phyloP scores from a whole-genome alignment of 2,113 vertebrate species.

The Thalassoma bifasciatum region DNA sequence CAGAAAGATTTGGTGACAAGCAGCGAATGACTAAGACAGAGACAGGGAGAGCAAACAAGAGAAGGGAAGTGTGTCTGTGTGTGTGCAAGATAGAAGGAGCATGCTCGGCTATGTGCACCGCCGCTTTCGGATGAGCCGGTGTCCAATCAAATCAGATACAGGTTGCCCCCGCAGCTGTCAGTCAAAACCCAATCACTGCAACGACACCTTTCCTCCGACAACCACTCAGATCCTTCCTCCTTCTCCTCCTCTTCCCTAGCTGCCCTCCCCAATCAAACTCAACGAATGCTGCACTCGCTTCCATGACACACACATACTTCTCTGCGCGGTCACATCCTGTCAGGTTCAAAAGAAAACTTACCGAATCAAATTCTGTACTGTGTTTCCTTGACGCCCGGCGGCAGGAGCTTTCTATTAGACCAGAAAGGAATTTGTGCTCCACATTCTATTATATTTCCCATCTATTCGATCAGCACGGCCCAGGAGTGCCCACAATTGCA shows the following conservation, averaged over 20 bases:
- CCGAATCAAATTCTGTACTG: constrained; percentile 34
- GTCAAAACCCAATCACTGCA: constrained; percentile 70
- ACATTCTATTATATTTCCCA: constrained; percentile 50
- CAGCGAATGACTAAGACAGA: constrained; percentile 59
- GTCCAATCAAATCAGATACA: constrained; percentile 69
- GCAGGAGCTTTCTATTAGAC: constrained; percentile 32
- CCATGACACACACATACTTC: constrained; percentile 29
- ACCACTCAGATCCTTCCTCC: constrained; percentile 25
- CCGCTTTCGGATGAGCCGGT: constrained; percentile 52
- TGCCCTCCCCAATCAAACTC: constrained; percentile 43
- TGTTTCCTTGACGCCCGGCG: constrained; percentile 46
- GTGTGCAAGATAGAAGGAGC: not conserved
- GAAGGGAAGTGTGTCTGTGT: constrained; percentile 5
- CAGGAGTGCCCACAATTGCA: constrained; percentile 23
- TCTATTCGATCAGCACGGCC: constrained; percentile 49
- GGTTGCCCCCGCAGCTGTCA: constrained; percentile 63
- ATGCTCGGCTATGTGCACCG: constrained; percentile 36
- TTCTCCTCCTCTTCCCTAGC: constrained; percentile 7
- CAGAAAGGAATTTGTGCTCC: constrained; percentile 37
- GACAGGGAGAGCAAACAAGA: constrained; percentile 43
- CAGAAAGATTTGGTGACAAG: constrained; percentile 68
- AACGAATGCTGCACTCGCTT: constrained; percentile 38
- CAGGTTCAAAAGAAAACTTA: constrained; percentile 53
- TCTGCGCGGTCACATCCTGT: constrained; percentile 48
- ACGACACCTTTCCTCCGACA: constrained; percentile 51